phyloP scores from a whole-genome alignment of 2,797 vertebrate genomes.

The Myoxocephalus aenaeus region DNA sequence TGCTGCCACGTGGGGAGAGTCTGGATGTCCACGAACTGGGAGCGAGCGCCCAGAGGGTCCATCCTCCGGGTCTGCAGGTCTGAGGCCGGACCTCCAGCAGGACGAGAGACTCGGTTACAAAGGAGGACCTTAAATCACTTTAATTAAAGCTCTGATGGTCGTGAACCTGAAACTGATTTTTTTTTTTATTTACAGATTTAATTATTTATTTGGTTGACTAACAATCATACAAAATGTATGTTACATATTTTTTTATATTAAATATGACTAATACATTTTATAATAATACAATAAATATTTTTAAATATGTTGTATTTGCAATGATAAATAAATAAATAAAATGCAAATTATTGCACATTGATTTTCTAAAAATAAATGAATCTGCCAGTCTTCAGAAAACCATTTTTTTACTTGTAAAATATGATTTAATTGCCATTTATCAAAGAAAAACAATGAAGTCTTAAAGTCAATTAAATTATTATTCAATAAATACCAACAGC shows the following conservation, averaged over 20 bases:
- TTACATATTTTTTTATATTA: not conserved
- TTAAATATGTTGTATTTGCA: not conserved
- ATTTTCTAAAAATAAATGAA: no score
- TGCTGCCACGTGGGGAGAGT: slow-evolving; percentile 89
- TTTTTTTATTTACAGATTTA: no score
- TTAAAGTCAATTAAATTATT: not conserved
- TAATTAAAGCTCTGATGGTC: no score
- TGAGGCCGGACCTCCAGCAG: slow-evolving; percentile 25
- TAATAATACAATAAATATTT: no score
- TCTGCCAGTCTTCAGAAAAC: no score
- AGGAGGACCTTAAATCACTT: no score
- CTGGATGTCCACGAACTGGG: slow-evolving; percentile 93
- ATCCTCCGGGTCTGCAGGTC: slow-evolving; percentile 75
- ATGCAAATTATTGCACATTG: no score
- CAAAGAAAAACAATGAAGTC: not conserved
- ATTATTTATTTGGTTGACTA: no score
- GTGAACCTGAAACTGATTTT: no score
- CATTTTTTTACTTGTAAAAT: no score
- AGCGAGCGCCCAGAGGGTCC: slow-evolving; percentile 98
- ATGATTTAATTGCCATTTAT: not conserved
- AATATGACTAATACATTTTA: no score
- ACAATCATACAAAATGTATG: not conserved
- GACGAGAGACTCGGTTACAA: no score
- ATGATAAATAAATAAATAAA: not conserved
- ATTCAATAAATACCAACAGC: not conserved